Conservation (phyloP, 2,113 vertebrate species). For the Cyphomyrus plagiostoma region DNA sequence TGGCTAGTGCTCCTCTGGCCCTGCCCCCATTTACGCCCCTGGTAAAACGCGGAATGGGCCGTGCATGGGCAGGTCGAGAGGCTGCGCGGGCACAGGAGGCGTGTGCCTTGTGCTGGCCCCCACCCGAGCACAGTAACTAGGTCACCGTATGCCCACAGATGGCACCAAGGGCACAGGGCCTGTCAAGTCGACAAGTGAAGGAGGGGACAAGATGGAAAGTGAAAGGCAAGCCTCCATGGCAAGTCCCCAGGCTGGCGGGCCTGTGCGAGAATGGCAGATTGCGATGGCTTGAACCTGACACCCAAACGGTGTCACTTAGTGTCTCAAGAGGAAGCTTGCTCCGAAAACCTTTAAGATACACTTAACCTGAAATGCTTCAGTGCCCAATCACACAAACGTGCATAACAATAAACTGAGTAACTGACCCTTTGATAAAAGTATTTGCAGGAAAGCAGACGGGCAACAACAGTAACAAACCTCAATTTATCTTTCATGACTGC, state of each 20-base stretch:
- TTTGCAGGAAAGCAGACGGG: neutral
- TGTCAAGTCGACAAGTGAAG: conserved; percentile 27
- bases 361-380: conserved; percentile 2
- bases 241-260: neutral
- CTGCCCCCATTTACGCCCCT: no score
- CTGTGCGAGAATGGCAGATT: neutral
- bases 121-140: conserved; percentile 42
- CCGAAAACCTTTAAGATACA: neutral
- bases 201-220: conserved; percentile 11
- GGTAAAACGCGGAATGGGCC: neutral
- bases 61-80: neutral
- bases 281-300: neutral
- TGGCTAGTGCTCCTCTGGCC: neutral
- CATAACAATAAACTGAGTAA: neutral
- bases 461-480: neutral
- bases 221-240: neutral
- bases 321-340: neutral
- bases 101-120: conserved; percentile 39
- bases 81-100: neutral
- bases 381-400: neutral
- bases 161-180: conserved; percentile 41
- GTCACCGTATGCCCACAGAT: conserved; percentile 34
- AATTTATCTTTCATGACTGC: neutral
- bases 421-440: neutral
- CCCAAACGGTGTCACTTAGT: neutral